Evolutionary conservation across 1,140 invertebrate species (phyloP).

Genomic region (Pseudomyrmex concolor): DNA sequence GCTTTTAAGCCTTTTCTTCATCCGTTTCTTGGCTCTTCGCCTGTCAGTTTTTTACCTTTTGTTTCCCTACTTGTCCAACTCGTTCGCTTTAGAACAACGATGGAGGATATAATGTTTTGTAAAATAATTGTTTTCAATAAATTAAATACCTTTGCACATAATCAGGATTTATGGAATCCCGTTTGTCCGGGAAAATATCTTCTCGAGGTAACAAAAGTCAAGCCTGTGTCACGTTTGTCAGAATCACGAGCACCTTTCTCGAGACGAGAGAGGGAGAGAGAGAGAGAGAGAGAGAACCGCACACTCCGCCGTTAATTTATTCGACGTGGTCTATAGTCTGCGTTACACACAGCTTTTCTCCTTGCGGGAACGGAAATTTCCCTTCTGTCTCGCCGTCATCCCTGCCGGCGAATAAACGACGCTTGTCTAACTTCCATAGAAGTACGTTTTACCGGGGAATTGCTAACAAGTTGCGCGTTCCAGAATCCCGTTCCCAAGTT

Average conservation of each 20-base stretch:
- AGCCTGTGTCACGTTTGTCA: neutral
- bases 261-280: too few relatives aligned
- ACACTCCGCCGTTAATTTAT: conserved; percentile 44
- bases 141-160: too few relatives aligned
- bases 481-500: neutral
- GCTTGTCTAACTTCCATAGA: conserved; percentile 66
- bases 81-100: neutral
- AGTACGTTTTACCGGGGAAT: conserved; percentile 68
- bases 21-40: neutral
- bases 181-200: neutral
- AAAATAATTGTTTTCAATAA: too few relatives aligned
- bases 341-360: conserved; percentile 53
- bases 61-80: conserved; percentile 3
- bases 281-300: too few relatives aligned
- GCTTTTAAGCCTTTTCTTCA: conserved; percentile 19
- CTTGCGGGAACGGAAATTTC: conserved; percentile 56
- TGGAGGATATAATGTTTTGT: too few relatives aligned
- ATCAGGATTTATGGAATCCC: too few relatives aligned
- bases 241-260: conserved; percentile 1
- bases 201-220: neutral
- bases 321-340: conserved; percentile 31
- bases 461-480: conserved; percentile 52
- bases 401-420: conserved; percentile 46
- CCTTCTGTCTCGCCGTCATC: conserved; percentile 49
- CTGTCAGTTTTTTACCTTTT: conserved; percentile 14